Conservation (phyloP, 2,888 invertebrate genomes). For the Sicus ferrugineus region DNA sequence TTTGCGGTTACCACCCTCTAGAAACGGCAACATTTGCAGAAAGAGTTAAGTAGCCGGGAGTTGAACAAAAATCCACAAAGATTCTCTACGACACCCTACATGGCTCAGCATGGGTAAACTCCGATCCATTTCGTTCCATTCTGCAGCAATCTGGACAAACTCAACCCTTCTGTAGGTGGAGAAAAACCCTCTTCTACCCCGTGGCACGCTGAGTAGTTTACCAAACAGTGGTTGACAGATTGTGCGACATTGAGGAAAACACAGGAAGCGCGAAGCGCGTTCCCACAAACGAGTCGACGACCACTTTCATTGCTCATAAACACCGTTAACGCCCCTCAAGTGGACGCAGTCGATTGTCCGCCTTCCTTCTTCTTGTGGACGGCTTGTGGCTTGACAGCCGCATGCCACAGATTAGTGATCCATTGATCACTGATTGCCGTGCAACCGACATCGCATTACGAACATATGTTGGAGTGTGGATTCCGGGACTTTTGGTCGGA, state of each 20-base stretch:
- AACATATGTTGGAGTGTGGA: neutral
- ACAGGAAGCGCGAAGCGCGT: neutral
- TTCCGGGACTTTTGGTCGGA: neutral
- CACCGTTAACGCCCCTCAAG: slow-evolving; percentile 24
- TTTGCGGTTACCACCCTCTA: too few relatives aligned
- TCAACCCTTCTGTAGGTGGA: too few relatives aligned
- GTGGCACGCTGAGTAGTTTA: slow-evolving; percentile 4
- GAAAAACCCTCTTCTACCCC: neutral
- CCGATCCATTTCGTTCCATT: too few relatives aligned
- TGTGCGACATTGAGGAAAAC: neutral
- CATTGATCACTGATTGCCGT: neutral
- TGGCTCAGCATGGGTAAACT: too few relatives aligned
- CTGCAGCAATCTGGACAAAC: too few relatives aligned
- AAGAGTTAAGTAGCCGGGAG: too few relatives aligned
- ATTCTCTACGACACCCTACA: too few relatives aligned
- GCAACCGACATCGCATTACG: neutral
- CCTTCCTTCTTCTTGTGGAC: neutral
- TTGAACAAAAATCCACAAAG: too few relatives aligned
- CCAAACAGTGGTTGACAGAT: slow-evolving; percentile 7
- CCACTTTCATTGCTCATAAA: slow-evolving; percentile 26
- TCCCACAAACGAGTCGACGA: slow-evolving; percentile 8
- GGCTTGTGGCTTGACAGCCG: neutral
- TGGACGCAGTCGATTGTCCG: neutral
- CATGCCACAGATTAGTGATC: neutral
- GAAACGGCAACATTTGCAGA: too few relatives aligned